Evolutionary conservation across 2,888 invertebrate genomes (phyloP).

Genomic region (Acronicta alni): DNA sequence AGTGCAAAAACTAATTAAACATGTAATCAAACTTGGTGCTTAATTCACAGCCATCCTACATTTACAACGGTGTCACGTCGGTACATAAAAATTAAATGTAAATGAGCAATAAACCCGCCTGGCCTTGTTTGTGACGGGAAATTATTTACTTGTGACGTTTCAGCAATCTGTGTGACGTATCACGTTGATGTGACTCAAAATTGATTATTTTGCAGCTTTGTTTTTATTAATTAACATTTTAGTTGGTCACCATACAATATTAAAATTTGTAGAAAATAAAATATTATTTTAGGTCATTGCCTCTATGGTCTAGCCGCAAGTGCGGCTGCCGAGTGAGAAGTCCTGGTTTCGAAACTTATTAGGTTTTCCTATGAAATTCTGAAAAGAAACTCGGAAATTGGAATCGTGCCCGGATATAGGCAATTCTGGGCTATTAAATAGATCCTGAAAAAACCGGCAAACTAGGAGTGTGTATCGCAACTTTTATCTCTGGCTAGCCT

Average conservation of each 20-base stretch:
- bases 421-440: too few species aligned
- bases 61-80: constrained; percentile 23
- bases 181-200: not conserved
- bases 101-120: constrained; percentile 41
- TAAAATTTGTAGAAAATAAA: too few species aligned
- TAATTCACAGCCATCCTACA: constrained; percentile 22
- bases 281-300: too few species aligned
- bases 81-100: constrained; percentile 51
- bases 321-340: too few species aligned
- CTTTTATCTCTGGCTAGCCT: too few species aligned
- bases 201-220: constrained; percentile 15
- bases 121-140: constrained; percentile 33
- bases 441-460: too few species aligned
- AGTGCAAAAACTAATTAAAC: constrained; percentile 7
- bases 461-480: too few species aligned
- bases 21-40: constrained; percentile 3
- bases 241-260: not conserved
- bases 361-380: too few species aligned
- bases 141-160: constrained; percentile 30
- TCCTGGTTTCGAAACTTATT: too few species aligned
- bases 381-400: too few species aligned
- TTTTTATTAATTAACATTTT: constrained; percentile 2
- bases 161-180: constrained; percentile 13
- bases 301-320: too few species aligned
- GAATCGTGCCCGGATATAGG: too few species aligned